Evolutionary conservation across 1,140 invertebrate species (phyloP).

Genomic region (Drosophila ambigua): DNA sequence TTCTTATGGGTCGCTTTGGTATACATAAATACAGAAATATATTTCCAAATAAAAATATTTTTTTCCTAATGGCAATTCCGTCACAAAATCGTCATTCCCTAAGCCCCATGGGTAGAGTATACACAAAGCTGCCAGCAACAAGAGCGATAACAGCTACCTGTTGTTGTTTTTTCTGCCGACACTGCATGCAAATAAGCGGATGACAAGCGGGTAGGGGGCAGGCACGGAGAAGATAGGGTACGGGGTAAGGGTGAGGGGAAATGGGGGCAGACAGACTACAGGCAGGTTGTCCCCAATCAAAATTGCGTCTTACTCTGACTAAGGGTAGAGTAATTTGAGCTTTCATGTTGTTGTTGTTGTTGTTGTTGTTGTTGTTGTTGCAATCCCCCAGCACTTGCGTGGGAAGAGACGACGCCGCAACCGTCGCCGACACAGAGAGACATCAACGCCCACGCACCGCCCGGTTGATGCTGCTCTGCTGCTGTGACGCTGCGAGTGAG

Average conservation of each 20-base stretch:
- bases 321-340: neutral
- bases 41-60: too few species aligned
- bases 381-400: conserved; percentile 1
- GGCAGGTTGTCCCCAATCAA: conserved; percentile 15
- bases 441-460: conserved; percentile 3
- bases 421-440: neutral
- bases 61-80: too few species aligned
- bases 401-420: conserved; percentile 6
- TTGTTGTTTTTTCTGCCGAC: conserved; percentile 9
- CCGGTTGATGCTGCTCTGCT: too few species aligned
- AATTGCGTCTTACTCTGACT: conserved; percentile 16
- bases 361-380: neutral
- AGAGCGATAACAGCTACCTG: conserved; percentile 12
- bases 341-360: too few species aligned
- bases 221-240: too few species aligned
- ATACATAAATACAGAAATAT: too few species aligned
- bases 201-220: too few species aligned
- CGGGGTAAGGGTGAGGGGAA: neutral
- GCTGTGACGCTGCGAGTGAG: too few species aligned
- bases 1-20: too few species aligned
- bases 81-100: too few species aligned
- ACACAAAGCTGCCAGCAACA: neutral
- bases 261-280: conserved; percentile 2
- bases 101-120: too few species aligned
- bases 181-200: conserved; percentile 4